Conservation (phyloP, 2,797 vertebrate species). For the Sebastes hopkinsi region DNA sequence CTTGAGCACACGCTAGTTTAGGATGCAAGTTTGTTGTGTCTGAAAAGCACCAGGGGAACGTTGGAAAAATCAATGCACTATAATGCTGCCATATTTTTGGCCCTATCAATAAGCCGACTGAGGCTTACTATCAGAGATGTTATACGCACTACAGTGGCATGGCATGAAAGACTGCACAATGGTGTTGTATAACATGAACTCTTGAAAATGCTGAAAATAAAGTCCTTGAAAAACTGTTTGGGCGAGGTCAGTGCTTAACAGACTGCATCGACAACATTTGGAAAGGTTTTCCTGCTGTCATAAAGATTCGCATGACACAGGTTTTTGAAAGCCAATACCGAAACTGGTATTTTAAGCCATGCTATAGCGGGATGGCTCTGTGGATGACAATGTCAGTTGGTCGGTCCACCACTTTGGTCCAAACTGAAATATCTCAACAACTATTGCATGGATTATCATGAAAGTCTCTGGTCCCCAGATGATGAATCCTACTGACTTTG, state of each 20-base stretch:
- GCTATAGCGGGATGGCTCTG: background rate
- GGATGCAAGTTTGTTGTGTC: slow-evolving; percentile 62
- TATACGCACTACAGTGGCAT: background rate
- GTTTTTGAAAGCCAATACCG: background rate
- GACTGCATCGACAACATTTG: background rate
- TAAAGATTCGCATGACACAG: background rate
- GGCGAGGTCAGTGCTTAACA: slow-evolving; percentile 10
- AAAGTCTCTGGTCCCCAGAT: background rate
- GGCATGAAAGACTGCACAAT: slow-evolving; percentile 13
- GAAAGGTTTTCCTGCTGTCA: background rate
- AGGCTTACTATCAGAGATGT: slow-evolving; percentile 20
- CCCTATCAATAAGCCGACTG: slow-evolving; percentile 48
- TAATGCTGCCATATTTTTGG: slow-evolving; percentile 64
- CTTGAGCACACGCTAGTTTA: slow-evolving; percentile 36
- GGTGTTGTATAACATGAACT: slow-evolving; percentile 33
- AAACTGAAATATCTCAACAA: background rate
- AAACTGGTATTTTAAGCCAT: background rate
- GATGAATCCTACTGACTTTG: background rate
- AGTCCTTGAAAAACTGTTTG: slow-evolving; percentile 3
- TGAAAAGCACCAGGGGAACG: slow-evolving; percentile 47
- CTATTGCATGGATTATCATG: background rate
- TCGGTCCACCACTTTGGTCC: background rate
- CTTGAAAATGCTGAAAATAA: slow-evolving; percentile 33
- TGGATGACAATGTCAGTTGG: background rate
- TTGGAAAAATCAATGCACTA: slow-evolving; percentile 67